Percentiles rank a stretch among this genome's conserved stretches.
Conservation (phyloP, 2,797 vertebrate genomes). For the Tadarida brasiliensis region DNA sequence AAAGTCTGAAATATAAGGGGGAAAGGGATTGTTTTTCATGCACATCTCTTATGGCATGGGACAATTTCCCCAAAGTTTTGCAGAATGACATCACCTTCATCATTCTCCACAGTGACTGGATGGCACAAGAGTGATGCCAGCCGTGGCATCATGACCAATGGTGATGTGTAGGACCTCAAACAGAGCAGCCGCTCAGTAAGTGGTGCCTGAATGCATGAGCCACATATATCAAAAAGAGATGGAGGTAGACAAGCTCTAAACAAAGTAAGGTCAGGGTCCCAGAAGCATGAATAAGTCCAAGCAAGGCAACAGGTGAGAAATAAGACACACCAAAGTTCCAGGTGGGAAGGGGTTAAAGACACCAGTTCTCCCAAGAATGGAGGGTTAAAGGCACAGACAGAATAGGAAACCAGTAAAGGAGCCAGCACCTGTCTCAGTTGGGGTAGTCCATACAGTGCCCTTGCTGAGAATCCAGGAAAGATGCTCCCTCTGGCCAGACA, state of each 20-base stretch:
- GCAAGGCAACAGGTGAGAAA: slow-evolving; percentile 20
- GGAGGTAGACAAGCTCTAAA: background rate
- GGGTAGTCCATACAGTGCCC: accelerated
- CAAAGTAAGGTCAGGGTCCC: background rate
- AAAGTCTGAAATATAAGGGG: background rate
- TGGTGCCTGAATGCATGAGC: background rate
- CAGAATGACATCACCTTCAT: background rate
- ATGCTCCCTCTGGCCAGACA: background rate
- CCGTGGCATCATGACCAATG: background rate
- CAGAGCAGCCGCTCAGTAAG: background rate
- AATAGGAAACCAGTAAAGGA: background rate
- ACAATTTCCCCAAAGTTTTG: background rate
- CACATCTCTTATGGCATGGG: background rate
- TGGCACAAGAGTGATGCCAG: background rate
- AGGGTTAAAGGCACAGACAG: background rate
- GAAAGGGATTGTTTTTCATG: background rate
- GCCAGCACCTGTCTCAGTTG: background rate
- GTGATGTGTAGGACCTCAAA: background rate
- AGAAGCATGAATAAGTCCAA: background rate
- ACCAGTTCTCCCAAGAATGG: background rate
- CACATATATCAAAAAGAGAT: background rate
- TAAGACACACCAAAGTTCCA: background rate
- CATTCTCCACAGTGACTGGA: background rate
- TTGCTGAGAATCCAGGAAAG: background rate
- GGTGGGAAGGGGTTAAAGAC: background rate